These are phyloP conservation scores for Heliopora coerulea DNA, from an alignment of 92 coral and sea anemone species.

Conservation along the genomic window DNA sequence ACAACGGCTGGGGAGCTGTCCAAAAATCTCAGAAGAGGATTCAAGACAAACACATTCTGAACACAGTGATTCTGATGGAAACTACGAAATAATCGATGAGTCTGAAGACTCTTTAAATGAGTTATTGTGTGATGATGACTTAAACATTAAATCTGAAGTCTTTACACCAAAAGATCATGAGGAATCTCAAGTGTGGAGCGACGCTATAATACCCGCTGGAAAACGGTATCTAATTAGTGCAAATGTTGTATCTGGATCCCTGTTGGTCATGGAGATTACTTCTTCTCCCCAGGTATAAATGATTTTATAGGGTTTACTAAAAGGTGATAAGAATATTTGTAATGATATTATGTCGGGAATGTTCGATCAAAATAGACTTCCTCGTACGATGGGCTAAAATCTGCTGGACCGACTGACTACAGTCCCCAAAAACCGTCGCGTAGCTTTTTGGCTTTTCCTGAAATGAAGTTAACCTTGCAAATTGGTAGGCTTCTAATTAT, in stretches of 20 bases:
- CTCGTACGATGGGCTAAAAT: too few species aligned
- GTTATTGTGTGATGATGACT: slow-evolving; percentile 1
- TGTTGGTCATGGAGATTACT: slow-evolving; percentile 14
- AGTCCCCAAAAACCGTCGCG: too few species aligned
- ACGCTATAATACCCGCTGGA: slow-evolving; percentile 27
- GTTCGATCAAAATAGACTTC: too few species aligned
- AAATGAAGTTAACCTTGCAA: too few species aligned
- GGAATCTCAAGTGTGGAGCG: slow-evolving; percentile 15
- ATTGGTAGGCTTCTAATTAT: too few species aligned
- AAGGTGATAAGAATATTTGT: background rate
- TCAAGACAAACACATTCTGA: slow-evolving; percentile 4
- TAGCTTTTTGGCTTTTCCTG: too few species aligned
- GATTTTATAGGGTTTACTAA: background rate
- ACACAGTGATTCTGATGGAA: slow-evolving; percentile 3
- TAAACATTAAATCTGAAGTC: slow-evolving; percentile 4
- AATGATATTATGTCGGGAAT: too few species aligned
- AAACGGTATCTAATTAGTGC: slow-evolving; percentile 22
- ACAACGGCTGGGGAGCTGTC: background rate
- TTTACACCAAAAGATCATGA: background rate
- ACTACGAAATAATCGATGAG: slow-evolving; percentile 7
- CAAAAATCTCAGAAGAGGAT: background rate
- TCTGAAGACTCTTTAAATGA: slow-evolving; percentile 21
- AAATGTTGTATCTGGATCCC: slow-evolving; percentile 11
- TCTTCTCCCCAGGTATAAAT: slow-evolving; percentile 28
- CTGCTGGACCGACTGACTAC: too few species aligned